Evolutionary conservation across 2,797 vertebrate genomes (phyloP).

Genomic region (Schizopygopsis malacanthus): DNA sequence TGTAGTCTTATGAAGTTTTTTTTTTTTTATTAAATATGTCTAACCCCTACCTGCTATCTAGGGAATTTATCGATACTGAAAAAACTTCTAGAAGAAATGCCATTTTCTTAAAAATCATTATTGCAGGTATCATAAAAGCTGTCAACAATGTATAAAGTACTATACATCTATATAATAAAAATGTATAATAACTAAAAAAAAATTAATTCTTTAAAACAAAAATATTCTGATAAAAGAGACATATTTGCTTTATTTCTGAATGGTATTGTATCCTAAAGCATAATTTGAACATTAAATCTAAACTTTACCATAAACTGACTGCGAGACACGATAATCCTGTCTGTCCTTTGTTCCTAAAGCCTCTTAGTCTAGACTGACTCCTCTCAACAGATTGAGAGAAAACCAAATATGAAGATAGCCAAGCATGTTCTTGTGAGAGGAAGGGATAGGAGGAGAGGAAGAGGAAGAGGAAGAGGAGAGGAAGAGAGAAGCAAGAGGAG

Average conservation of each 20-base stretch:
- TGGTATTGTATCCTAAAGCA: not conserved
- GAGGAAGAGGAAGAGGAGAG: not conserved
- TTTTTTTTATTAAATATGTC: no score
- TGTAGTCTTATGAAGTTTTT: no score
- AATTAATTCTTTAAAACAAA: no score
- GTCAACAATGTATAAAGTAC: no score
- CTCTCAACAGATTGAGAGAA: no score
- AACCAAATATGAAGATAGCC: not conserved
- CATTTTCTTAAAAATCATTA: not conserved
- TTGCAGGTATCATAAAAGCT: not conserved
- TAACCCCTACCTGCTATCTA: not conserved
- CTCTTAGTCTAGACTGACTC: conserved; percentile 36
- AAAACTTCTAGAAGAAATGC: not conserved
- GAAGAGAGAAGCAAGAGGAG: not conserved
- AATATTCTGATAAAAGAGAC: not conserved
- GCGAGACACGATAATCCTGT: conserved; percentile 2
- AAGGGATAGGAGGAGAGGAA: no score
- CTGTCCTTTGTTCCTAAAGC: conserved; percentile 2
- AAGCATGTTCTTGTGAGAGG: no score
- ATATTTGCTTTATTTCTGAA: not conserved
- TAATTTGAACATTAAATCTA: conserved; percentile 1
- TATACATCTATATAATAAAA: no score
- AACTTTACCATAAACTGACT: not conserved
- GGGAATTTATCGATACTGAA: not conserved
- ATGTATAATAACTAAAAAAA: not conserved